Conservation (phyloP, 2,797 vertebrate genomes). For the Falco naumanni region DNA sequence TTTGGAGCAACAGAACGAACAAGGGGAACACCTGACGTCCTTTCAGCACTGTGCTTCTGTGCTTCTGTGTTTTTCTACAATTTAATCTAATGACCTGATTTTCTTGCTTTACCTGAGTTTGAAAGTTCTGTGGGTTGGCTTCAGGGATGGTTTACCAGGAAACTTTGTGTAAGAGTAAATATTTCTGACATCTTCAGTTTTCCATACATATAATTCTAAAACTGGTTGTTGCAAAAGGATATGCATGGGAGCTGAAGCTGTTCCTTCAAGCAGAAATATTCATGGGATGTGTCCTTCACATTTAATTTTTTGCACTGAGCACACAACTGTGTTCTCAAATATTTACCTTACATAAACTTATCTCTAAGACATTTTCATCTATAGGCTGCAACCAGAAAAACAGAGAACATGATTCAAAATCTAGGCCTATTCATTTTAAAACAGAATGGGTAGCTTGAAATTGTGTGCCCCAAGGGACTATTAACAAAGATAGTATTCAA, state of each 20-base stretch:
- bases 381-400: not conserved
- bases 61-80: not conserved
- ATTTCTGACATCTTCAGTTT: not conserved
- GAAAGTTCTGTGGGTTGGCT: not conserved
- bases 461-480: not conserved
- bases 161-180: not conserved
- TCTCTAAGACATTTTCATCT: not conserved
- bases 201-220: not conserved
- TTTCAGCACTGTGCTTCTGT: not conserved
- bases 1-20: not conserved
- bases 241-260: not conserved
- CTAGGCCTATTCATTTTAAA: not conserved
- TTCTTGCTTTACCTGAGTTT: not conserved
- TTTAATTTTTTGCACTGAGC: not conserved
- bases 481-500: constrained; percentile 47
- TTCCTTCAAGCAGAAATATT: not conserved
- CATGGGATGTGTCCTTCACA: not conserved
- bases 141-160: accelerated
- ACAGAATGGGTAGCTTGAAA: not conserved
- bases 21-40: not conserved
- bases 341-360: not conserved
- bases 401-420: not conserved
- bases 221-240: not conserved
- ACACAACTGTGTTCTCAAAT: not conserved
- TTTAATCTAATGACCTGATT: not conserved